A percentile compares a stretch with the other conserved stretches of the same genome.
phyloP scores from a whole-genome alignment of 2,888 invertebrate genomes.

The Hybos culiciformis region DNA sequence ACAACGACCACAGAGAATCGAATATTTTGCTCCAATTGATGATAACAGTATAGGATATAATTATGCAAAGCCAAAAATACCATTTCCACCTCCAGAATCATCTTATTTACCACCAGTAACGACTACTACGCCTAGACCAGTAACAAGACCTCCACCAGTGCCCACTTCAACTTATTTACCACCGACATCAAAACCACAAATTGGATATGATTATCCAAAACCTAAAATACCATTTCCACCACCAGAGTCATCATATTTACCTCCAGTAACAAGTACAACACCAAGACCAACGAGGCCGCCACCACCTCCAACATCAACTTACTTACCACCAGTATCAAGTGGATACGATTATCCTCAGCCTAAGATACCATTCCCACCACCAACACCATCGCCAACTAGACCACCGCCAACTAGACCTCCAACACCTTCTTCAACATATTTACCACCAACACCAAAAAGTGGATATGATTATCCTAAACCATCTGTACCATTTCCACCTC shows the following conservation, averaged over 20 bases:
- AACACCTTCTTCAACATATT: slow-evolving; percentile 6
- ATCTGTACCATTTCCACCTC: not conserved
- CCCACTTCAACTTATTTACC: not conserved
- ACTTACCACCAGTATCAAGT: slow-evolving; percentile 13
- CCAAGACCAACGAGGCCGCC: no score
- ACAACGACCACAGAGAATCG: no score
- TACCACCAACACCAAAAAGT: slow-evolving; percentile 5
- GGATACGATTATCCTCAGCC: slow-evolving; percentile 10
- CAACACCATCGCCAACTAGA: slow-evolving; percentile 3
- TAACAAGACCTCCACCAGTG: not conserved
- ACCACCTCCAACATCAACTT: not conserved
- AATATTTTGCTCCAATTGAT: no score
- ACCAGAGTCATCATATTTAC: not conserved
- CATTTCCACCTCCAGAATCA: no score
- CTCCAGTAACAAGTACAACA: not conserved
- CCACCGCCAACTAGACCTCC: slow-evolving; percentile 9
- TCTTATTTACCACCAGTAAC: no score
- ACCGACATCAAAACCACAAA: no score
- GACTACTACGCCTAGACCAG: not conserved
- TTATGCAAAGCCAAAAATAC: no score
- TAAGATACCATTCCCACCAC: slow-evolving; percentile 2
- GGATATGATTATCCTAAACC: no score
- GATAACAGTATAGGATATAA: no score
- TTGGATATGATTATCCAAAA: no score
- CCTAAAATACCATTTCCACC: no score